Evolutionary conservation across 1,140 invertebrate genomes (phyloP).

Genomic region (Myzus persicae): DNA sequence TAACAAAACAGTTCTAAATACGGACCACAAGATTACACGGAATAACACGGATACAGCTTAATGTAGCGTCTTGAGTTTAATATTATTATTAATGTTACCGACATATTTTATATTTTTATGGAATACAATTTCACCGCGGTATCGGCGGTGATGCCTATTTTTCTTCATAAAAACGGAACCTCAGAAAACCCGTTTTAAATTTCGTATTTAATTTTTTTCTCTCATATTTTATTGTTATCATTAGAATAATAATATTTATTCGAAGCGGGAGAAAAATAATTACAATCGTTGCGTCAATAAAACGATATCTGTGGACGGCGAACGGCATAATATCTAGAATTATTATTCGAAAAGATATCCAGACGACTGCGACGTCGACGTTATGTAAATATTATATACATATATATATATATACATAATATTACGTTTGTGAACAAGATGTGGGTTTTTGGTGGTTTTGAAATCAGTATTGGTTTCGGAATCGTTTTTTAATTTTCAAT

Average conservation of each 20-base stretch:
- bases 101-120: neutral
- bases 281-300: neutral
- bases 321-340: neutral
- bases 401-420: too few relatives aligned
- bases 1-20: too few relatives aligned
- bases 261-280: neutral
- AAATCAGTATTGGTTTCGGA: neutral
- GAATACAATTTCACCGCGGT: neutral
- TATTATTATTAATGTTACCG: neutral
- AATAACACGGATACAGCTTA: too few relatives aligned
- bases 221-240: neutral
- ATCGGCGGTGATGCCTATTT: neutral
- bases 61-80: too few relatives aligned
- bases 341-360: neutral
- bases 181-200: neutral
- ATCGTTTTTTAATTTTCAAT: slow-evolving; percentile 12
- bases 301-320: neutral
- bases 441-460: neutral
- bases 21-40: too few relatives aligned
- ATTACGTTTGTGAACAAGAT: neutral
- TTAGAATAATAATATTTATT: slow-evolving; percentile 9
- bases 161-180: neutral
- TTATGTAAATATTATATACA: neutral
- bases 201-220: neutral
- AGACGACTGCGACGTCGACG: neutral